These are phyloP conservation scores for Ptychoptera albimana DNA, from an alignment of 2,888 invertebrate genomes.

Conservation along the genomic window DNA sequence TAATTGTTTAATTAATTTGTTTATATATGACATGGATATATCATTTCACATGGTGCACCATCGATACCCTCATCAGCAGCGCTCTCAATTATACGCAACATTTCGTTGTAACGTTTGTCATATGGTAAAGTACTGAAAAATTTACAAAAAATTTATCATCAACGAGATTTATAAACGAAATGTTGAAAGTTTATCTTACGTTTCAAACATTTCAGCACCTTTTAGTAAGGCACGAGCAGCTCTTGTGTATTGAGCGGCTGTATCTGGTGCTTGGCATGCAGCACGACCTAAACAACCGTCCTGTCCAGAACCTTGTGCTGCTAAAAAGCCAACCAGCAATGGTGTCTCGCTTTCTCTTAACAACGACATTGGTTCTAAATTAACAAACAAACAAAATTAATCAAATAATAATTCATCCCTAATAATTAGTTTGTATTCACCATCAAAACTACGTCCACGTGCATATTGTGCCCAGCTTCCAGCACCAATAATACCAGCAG, in stretches of 20 bases:
- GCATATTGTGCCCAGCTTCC: conserved; percentile 44
- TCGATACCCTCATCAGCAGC: conserved; percentile 49
- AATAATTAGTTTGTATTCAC: conserved; percentile 20
- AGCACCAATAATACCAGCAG: conserved; percentile 61
- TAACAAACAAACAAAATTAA: not conserved
- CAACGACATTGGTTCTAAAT: conserved; percentile 9
- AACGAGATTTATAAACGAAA: too few relatives aligned
- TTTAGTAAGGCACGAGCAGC: conserved; percentile 64
- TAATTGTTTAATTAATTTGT: not conserved
- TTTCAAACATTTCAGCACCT: conserved; percentile 48
- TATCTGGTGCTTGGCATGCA: conserved; percentile 56
- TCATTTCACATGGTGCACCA: conserved; percentile 39
- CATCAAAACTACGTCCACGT: conserved; percentile 43
- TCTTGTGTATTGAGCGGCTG: conserved; percentile 55
- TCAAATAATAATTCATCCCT: not conserved
- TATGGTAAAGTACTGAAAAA: conserved; percentile 1
- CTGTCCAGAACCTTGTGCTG: conserved; percentile 57
- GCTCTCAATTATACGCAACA: conserved; percentile 45
- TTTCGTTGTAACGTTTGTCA: conserved; percentile 43
- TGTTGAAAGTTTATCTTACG: conserved; percentile 27
- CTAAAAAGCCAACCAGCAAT: conserved; percentile 33
- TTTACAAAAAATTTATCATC: too few relatives aligned
- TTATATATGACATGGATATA: conserved; percentile 31
- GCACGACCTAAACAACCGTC: conserved; percentile 59
- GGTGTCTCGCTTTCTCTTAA: conserved; percentile 53